Conservation (phyloP, 2,797 vertebrate genomes). For the Halcyon leucocephala region DNA sequence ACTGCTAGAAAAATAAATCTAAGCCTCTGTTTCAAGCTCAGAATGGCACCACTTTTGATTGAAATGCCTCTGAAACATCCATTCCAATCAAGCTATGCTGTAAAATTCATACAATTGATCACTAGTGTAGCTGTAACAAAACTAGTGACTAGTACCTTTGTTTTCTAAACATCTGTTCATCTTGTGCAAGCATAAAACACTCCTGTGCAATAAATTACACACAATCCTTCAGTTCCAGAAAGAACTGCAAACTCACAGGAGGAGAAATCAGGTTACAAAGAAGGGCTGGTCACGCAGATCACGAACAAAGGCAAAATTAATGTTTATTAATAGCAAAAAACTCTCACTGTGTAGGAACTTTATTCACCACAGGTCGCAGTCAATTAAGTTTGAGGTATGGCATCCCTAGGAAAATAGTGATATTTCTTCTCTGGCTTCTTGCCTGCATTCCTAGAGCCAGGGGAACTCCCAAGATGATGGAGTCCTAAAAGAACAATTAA, state of each 20-base stretch:
- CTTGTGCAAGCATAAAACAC: conserved; percentile 43
- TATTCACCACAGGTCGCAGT: background rate
- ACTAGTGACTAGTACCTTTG: conserved; percentile 61
- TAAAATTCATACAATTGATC: conserved; percentile 75
- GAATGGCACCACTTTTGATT: conserved; percentile 76
- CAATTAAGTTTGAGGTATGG: background rate
- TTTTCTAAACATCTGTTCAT: conserved; percentile 70
- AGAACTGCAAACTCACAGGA: background rate
- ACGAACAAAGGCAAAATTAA: background rate
- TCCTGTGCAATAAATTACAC: conserved; percentile 2
- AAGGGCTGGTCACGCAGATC: background rate
- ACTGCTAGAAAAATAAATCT: conserved; percentile 78
- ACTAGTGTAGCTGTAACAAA: conserved; percentile 58
- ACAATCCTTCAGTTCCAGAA: background rate
- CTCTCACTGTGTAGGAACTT: background rate
- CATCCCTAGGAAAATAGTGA: background rate
- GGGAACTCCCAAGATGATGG: background rate
- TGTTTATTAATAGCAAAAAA: background rate
- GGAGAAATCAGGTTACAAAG: background rate
- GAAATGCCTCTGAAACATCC: conserved; percentile 75
- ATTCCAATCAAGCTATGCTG: conserved; percentile 55
- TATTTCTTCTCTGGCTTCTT: background rate
- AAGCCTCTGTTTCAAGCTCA: conserved; percentile 73
- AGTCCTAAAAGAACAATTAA: background rate
- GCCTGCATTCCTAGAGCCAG: background rate